Percentiles rank a stretch among this genome's conserved stretches.
phyloP scores from a whole-genome alignment of 2,888 invertebrate genomes.

The Lysandra coridon region DNA sequence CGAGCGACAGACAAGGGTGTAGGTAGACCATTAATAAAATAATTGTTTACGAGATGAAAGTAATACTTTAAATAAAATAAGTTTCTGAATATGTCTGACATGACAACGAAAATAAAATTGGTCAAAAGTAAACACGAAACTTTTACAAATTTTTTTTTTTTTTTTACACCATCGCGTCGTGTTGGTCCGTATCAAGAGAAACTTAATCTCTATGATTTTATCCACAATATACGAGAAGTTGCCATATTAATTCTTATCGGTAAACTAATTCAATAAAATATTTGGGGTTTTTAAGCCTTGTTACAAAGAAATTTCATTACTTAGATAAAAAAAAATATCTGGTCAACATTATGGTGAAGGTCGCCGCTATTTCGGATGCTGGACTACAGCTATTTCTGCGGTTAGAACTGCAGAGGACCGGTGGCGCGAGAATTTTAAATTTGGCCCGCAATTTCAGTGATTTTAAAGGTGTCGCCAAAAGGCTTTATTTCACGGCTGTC shows the following conservation, averaged over 20 bases:
- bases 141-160: background rate
- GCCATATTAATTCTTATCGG: too few species aligned
- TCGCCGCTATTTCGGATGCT: background rate
- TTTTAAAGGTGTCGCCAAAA: conserved; percentile 16
- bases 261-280: too few species aligned
- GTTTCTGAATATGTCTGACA: too few species aligned
- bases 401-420: background rate
- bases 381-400: background rate
- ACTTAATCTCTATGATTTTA: too few species aligned
- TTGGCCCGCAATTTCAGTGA: background rate
- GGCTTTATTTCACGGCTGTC: conserved; percentile 20
- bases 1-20: too few species aligned
- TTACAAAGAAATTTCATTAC: background rate
- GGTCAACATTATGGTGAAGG: background rate
- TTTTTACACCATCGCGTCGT: background rate
- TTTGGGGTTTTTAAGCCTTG: background rate
- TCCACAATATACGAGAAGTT: too few species aligned
- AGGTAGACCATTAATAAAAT: too few species aligned
- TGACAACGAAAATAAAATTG: too few species aligned
- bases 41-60: too few species aligned
- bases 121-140: too few species aligned
- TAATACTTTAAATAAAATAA: too few species aligned
- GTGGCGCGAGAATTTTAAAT: background rate
- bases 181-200: too few species aligned
- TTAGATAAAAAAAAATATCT: background rate